Evolutionary conservation across 2,888 invertebrate genomes (phyloP).

Genomic region (Oasisia sp.): DNA sequence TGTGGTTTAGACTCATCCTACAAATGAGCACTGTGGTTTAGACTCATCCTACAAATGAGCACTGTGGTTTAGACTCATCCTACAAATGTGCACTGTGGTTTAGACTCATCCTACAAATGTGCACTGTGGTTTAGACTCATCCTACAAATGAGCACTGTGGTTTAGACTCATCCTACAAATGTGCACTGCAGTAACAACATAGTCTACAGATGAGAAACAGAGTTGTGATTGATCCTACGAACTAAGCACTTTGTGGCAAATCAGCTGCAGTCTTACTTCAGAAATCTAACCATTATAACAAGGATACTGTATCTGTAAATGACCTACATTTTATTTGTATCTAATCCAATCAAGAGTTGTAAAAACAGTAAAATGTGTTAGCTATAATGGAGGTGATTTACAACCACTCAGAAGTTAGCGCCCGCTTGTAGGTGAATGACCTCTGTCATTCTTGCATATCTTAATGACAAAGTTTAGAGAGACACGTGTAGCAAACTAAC

Average conservation of each 20-base stretch:
- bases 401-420: background rate
- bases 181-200: background rate
- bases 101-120: background rate
- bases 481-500: slow-evolving; percentile 21
- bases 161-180: background rate
- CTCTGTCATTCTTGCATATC: background rate
- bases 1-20: background rate
- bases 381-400: background rate
- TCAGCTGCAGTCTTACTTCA: no score
- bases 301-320: background rate
- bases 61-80: background rate
- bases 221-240: background rate
- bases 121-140: background rate
- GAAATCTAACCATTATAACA: no score
- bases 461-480: background rate
- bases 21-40: background rate
- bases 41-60: background rate
- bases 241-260: no score
- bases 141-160: background rate
- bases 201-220: slow-evolving; percentile 68
- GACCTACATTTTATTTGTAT: background rate
- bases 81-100: no score
- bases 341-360: background rate
- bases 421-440: background rate
- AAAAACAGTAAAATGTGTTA: background rate